Evolutionary conservation across 2,888 invertebrate genomes (phyloP).

Genomic region (Ceriagrion tenellum): DNA sequence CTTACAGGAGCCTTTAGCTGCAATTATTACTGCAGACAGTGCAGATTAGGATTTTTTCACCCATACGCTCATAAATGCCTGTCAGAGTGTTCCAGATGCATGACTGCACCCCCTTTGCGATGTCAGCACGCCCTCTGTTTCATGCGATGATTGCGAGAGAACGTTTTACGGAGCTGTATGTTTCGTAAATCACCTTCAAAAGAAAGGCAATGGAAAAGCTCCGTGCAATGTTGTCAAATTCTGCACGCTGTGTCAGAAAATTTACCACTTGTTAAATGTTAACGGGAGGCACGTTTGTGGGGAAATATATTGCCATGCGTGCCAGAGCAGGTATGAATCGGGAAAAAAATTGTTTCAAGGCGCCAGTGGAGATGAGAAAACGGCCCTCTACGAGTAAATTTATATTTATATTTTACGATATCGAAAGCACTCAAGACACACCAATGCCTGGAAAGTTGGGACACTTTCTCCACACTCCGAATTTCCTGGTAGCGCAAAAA

Average conservation of each 20-base stretch:
- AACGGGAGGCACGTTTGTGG: neutral
- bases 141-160: too few species aligned
- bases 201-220: neutral
- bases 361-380: neutral
- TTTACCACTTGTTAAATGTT: neutral
- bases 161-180: too few species aligned
- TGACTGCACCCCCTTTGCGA: too few species aligned
- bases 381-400: neutral
- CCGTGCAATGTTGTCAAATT: neutral
- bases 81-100: too few species aligned
- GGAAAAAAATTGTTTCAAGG: neutral
- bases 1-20: constrained; percentile 38
- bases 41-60: neutral
- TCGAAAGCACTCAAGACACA: constrained; percentile 10
- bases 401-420: too few species aligned
- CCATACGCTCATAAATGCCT: neutral
- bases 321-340: too few species aligned
- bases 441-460: neutral
- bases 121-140: too few species aligned
- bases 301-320: too few species aligned
- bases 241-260: neutral
- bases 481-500: constrained; percentile 34
- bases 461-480: neutral
- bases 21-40: constrained; percentile 12
- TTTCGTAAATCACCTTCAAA: neutral